Evolutionary conservation across 2,888 invertebrate genomes (phyloP).

Genomic region (Vesta saturnalis): DNA sequence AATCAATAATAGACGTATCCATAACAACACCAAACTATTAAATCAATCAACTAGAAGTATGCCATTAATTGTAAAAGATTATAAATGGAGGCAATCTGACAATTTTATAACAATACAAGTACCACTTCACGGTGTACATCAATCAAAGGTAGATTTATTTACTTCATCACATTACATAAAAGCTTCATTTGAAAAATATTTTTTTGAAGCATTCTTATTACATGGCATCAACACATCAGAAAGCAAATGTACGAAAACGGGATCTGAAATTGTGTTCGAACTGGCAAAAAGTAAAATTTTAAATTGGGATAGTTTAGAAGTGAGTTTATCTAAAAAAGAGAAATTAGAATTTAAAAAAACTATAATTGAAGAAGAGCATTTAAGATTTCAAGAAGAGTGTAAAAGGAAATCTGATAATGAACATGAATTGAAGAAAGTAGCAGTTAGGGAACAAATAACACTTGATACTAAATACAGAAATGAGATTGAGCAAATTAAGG

Average conservation of each 20-base stretch:
- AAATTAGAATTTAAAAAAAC: conserved; percentile 67
- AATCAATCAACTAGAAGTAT: conserved; percentile 57
- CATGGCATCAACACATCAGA: conserved; percentile 69
- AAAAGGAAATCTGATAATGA: conserved; percentile 67
- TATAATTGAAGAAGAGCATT: conserved; percentile 67
- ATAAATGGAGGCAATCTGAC: conserved; percentile 78
- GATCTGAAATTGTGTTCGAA: conserved; percentile 72
- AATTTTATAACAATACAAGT: conserved; percentile 71
- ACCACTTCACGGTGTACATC: conserved; percentile 70
- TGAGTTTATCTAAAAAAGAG: conserved; percentile 66
- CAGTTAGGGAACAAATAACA: conserved; percentile 69
- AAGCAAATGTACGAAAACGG: conserved; percentile 73
- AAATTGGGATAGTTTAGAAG: conserved; percentile 69
- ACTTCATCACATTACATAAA: conserved; percentile 77
- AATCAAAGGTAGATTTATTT: conserved; percentile 75
- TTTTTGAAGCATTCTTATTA: conserved; percentile 79
- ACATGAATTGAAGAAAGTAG: conserved; percentile 67
- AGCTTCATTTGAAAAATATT: conserved; percentile 75
- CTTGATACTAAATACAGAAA: conserved; percentile 68
- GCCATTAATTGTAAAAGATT: conserved; percentile 81
- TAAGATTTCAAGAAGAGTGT: conserved; percentile 65
- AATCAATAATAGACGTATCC: too few species aligned
- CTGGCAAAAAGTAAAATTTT: conserved; percentile 69
- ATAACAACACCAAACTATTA: background rate
- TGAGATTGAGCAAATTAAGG: conserved; percentile 71